phyloP scores from a whole-genome alignment of 2,113 vertebrate species.

The Suncus etruscus region DNA sequence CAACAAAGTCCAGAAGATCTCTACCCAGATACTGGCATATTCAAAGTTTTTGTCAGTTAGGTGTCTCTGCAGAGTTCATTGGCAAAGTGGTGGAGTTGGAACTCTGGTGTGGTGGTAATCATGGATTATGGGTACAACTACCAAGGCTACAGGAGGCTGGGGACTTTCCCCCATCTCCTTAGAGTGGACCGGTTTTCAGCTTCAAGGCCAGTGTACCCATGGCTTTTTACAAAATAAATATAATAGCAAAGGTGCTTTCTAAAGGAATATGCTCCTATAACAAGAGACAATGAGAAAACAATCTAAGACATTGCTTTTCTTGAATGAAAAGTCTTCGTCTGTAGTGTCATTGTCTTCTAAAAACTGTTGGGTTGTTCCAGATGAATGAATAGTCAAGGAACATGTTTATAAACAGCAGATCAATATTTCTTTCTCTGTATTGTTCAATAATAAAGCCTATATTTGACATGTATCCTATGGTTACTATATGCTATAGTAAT shows the following conservation, averaged over 20 bases:
- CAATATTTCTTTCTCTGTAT: neutral
- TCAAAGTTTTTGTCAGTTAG: too few relatives aligned
- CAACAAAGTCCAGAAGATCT: too few relatives aligned
- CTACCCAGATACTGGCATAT: too few relatives aligned
- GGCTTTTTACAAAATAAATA: too few relatives aligned
- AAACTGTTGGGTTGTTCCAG: neutral
- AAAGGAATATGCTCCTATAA: slow-evolving; percentile 15
- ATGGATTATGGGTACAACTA: too few relatives aligned
- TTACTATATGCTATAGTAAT: neutral
- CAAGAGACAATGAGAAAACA: slow-evolving; percentile 28
- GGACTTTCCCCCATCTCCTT: too few relatives aligned
- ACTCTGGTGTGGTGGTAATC: too few relatives aligned
- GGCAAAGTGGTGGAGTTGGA: too few relatives aligned
- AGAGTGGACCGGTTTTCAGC: too few relatives aligned
- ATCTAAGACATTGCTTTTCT: neutral
- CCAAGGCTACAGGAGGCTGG: too few relatives aligned
- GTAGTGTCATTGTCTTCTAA: neutral
- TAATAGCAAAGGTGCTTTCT: neutral
- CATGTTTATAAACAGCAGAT: neutral
- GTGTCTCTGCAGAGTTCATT: too few relatives aligned
- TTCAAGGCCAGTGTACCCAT: too few relatives aligned
- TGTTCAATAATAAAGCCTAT: neutral
- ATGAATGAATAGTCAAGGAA: neutral
- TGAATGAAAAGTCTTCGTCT: neutral
- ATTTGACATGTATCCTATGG: neutral